Evolutionary conservation across 2,113 vertebrate genomes (phyloP), one percentile per base, ranked within the genome.

Genomic region (Pseudolaguvia tuberculata): DNA sequence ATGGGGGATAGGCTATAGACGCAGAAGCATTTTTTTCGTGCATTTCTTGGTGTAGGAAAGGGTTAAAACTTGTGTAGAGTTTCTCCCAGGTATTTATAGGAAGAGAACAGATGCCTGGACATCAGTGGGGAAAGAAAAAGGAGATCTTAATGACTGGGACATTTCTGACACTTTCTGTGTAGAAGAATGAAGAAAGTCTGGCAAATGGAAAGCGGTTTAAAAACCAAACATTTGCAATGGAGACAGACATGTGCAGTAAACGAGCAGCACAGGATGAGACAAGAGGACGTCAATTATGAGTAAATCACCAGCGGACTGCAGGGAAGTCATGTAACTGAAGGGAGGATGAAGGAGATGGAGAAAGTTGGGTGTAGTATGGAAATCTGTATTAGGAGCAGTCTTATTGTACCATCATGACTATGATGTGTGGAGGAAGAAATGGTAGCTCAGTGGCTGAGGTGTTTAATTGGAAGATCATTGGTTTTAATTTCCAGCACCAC

Each of bases 101-200:
- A 47, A 23, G 15, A 48, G 42, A 47, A 65, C 62, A 65, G 62
- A 47, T 48, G 62, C 13, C 62, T 25, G 42, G 62, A 65, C 62
- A 65, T 65, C 39, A 47, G 15, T 14, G 7, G 21, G 7, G 21
- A 47, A 65, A 25, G 23, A 23, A 65, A 14, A 31, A 65, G 62
- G 62, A 47, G 7, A 18, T 65, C 42, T 23, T 65, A 48, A 65
- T 65, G 62, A 65, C 20, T 65, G 61, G 5, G 61, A 48, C 62
- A 65, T 18, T 42, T 35, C 61, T 45, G 59, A 42, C 59, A 63
- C 59, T 63, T 42, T 25, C 31, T 7, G 39, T 23, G 62, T 4
- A 48, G 11, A 65, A 11, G 23, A 65, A 47, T 42, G 14, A 25
- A 21, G 39, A 47, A 21, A 47, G 4, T 65, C 42, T 65, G 39